Conservation (phyloP, 2,113 vertebrate species). For the Eretmochelys imbricata region DNA sequence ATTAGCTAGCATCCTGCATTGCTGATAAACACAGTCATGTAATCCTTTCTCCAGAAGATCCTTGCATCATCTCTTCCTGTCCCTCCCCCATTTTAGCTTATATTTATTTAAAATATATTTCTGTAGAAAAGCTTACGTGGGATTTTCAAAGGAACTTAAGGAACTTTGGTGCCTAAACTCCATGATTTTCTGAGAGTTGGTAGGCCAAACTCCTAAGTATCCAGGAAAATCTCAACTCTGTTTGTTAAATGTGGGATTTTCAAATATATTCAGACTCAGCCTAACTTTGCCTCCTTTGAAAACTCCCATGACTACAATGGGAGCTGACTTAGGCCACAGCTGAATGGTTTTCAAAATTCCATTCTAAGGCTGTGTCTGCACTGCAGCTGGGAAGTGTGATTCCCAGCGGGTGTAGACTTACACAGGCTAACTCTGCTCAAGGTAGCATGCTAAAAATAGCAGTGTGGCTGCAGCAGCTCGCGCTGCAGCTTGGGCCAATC, state of each 20-base stretch:
- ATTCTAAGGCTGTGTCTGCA: background rate
- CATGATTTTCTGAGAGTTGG: background rate
- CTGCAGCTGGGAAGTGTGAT: background rate
- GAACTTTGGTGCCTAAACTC: background rate
- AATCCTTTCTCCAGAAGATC: constrained; percentile 44
- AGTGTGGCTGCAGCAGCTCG: background rate
- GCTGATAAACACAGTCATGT: constrained; percentile 36
- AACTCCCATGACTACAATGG: background rate
- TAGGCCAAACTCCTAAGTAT: background rate
- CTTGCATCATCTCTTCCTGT: background rate
- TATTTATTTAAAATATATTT: constrained; percentile 16
- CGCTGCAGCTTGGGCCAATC: background rate
- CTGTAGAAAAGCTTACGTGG: background rate
- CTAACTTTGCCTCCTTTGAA: background rate
- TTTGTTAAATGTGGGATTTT: constrained; percentile 22
- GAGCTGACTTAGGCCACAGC: too few relatives aligned
- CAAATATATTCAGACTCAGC: background rate
- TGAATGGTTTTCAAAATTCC: background rate
- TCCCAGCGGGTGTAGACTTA: background rate
- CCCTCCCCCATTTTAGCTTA: background rate
- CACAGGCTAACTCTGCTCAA: background rate
- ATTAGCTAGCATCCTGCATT: constrained; percentile 41
- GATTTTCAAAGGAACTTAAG: constrained; percentile 20
- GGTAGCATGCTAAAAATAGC: background rate
- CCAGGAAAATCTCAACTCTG: constrained; percentile 22